Percentiles rank a stretch among this genome's conserved stretches.
Evolutionary conservation across 2,888 invertebrate genomes (phyloP).

Genomic region (Alcis repandata): DNA sequence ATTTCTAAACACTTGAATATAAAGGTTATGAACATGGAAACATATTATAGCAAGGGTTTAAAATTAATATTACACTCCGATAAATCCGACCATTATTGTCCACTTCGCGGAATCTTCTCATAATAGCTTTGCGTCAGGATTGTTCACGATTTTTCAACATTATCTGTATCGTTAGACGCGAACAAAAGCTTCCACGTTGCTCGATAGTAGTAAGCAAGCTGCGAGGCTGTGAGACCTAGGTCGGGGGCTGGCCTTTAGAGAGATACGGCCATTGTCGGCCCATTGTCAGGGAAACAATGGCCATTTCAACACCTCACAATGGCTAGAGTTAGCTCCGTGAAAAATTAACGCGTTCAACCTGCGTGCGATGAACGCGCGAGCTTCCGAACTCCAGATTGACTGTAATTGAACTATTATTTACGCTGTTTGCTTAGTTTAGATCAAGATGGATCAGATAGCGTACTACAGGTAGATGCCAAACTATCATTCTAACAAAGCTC

Average conservation of each 20-base stretch:
- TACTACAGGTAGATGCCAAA: neutral
- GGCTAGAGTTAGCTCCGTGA: slow-evolving; percentile 68
- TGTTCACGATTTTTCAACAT: slow-evolving; percentile 44
- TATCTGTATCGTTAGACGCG: slow-evolving; percentile 48
- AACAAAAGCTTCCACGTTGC: slow-evolving; percentile 52
- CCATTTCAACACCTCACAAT: slow-evolving; percentile 74
- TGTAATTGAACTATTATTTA: slow-evolving; percentile 46
- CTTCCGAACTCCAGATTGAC: slow-evolving; percentile 45
- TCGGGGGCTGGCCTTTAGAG: slow-evolving; percentile 67
- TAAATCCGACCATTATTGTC: slow-evolving; percentile 24
- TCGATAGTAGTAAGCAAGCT: slow-evolving; percentile 49
- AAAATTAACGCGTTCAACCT: slow-evolving; percentile 71
- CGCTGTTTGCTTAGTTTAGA: slow-evolving; percentile 5
- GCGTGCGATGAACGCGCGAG: slow-evolving; percentile 56
- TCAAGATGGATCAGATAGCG: neutral
- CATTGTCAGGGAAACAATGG: slow-evolving; percentile 75
- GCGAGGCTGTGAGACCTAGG: slow-evolving; percentile 61
- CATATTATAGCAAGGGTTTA: neutral
- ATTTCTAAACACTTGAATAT: neutral
- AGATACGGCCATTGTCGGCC: slow-evolving; percentile 70
- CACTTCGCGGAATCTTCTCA: slow-evolving; percentile 22
- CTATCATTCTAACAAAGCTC: neutral
- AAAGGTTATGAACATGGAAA: neutral
- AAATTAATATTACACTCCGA: slow-evolving; percentile 5
- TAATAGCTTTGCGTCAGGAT: slow-evolving; percentile 30